Evolutionary conservation across 2,888 invertebrate species (phyloP).

Genomic region (Andrena trimmerana): DNA sequence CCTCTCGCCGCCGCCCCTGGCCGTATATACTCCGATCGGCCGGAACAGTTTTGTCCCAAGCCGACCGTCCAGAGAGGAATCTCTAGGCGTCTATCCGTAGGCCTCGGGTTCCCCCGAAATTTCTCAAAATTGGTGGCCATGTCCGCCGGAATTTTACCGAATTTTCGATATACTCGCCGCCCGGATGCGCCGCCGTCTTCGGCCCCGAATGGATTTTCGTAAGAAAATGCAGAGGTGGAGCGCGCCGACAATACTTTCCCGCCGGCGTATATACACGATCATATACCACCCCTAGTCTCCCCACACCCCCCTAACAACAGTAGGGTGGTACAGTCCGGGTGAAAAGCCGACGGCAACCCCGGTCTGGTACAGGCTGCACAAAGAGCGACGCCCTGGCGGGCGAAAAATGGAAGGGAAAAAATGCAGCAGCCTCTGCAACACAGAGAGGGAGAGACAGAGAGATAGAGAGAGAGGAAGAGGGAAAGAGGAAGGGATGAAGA

Average conservation of each 20-base stretch:
- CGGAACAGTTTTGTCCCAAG: conserved; percentile 82
- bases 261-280: conserved; percentile 84
- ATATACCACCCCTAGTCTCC: conserved; percentile 85
- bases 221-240: conserved; percentile 83
- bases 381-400: conserved; percentile 65
- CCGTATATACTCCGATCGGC: conserved; percentile 84
- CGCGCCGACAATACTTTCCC: conserved; percentile 84
- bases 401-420: conserved; percentile 65
- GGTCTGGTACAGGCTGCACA: conserved; percentile 75
- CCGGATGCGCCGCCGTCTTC: conserved; percentile 48
- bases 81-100: conserved; percentile 65
- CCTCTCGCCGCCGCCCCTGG: conserved; percentile 82
- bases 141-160: conserved; percentile 74
- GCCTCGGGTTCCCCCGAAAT: conserved; percentile 69
- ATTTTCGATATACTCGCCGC: conserved; percentile 74
- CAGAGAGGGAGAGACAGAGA: conserved; percentile 16
- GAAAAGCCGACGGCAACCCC: conserved; percentile 78
- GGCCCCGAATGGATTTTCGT: conserved; percentile 75
- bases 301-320: conserved; percentile 84
- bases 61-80: conserved; percentile 80
- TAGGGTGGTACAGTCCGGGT: conserved; percentile 84
- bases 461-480: conserved; percentile 3
- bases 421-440: conserved; percentile 33
- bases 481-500: conserved; percentile 13
- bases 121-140: conserved; percentile 82